These are phyloP conservation scores for Eilema sororculum DNA, from an alignment of 2,888 invertebrate genomes.

Conservation along the genomic window DNA sequence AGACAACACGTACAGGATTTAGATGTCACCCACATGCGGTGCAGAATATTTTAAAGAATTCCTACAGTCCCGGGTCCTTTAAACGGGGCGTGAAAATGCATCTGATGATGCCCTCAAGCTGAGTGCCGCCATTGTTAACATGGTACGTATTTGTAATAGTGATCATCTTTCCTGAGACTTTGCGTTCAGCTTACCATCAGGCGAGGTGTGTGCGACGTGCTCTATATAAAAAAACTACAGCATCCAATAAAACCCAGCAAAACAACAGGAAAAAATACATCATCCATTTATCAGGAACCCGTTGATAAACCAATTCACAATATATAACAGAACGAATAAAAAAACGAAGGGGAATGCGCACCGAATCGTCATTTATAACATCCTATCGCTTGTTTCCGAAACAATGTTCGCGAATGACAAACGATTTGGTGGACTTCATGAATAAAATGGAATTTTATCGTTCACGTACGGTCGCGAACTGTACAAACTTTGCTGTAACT, in stretches of 20 bases:
- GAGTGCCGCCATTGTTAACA: too few relatives aligned
- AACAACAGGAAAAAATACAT: conserved; percentile 24
- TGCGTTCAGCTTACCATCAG: too few relatives aligned
- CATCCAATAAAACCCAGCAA: conserved; percentile 1
- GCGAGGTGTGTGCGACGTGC: too few relatives aligned
- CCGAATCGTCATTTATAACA: conserved; percentile 67
- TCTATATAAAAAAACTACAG: too few relatives aligned
- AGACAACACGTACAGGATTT: too few relatives aligned
- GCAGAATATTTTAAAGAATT: too few relatives aligned
- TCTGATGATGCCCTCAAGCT: too few relatives aligned
- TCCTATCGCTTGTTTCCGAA: conserved; percentile 67
- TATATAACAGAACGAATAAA: conserved; percentile 52
- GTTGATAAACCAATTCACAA: conserved; percentile 54
- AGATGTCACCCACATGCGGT: too few relatives aligned
- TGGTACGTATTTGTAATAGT: too few relatives aligned
- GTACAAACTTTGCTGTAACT: conserved; percentile 14
- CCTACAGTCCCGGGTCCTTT: too few relatives aligned
- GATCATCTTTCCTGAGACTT: too few relatives aligned
- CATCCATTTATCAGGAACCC: conserved; percentile 31
- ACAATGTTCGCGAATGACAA: conserved; percentile 58
- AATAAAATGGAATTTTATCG: conserved; percentile 35
- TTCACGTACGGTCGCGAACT: conserved; percentile 5
- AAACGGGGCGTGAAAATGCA: too few relatives aligned
- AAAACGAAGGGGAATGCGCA: conserved; percentile 48
- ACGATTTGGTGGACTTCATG: conserved; percentile 33